Evolutionary conservation across 2,113 vertebrate genomes (phyloP).

Genomic region (Aldabrachelys gigantea): DNA sequence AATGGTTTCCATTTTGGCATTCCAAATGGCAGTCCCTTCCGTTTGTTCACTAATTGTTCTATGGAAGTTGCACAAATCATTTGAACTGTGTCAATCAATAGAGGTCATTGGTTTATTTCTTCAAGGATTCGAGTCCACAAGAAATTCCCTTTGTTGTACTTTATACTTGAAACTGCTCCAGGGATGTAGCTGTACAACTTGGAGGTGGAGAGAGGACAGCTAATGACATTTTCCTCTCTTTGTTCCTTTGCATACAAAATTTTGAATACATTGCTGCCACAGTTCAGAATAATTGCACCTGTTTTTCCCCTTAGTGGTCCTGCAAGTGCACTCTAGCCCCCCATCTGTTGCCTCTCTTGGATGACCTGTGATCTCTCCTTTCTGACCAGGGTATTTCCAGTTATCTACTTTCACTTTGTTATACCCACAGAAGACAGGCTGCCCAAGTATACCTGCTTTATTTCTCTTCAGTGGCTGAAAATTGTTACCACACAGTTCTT

Average conservation of each 20-base stretch:
- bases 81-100: constrained; percentile 5
- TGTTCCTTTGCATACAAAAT: neutral
- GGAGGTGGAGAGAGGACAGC: neutral
- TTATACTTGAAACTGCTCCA: neutral
- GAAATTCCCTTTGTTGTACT: neutral
- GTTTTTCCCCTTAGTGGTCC: neutral
- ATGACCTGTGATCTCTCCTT: neutral
- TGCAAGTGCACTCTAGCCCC: neutral
- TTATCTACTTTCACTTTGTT: neutral
- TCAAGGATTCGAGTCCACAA: neutral
- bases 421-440: neutral
- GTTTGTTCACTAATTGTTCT: neutral
- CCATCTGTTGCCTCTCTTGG: neutral
- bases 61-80: neutral
- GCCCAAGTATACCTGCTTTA: neutral
- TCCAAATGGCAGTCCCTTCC: neutral
- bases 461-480: neutral
- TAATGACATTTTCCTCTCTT: constrained; percentile 7
- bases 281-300: neutral
- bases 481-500: neutral
- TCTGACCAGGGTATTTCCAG: neutral
- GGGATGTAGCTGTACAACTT: neutral
- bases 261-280: neutral
- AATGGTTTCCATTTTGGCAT: neutral
- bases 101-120: neutral